phyloP scores from a whole-genome alignment of 2,113 vertebrate species.

The Pavo muticus region DNA sequence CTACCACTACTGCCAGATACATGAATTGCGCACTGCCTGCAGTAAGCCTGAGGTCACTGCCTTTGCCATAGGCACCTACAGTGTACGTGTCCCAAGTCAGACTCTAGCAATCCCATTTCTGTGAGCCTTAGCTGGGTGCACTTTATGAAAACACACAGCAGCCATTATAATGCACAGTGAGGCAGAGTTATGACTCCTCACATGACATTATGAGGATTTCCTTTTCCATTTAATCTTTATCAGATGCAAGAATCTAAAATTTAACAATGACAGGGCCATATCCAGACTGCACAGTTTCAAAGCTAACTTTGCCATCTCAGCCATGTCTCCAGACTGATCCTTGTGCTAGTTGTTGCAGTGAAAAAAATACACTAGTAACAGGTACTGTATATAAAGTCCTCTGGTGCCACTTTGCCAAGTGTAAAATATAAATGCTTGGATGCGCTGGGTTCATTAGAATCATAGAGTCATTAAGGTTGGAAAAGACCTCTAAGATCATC shows the following conservation, averaged over 20 bases:
- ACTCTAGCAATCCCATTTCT: not conserved
- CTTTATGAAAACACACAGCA: not conserved
- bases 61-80: not conserved
- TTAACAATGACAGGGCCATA: not conserved
- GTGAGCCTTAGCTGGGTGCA: not conserved
- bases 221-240: not conserved
- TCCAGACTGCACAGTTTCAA: not conserved
- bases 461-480: too few relatives aligned
- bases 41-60: not conserved
- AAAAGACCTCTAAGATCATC: too few relatives aligned
- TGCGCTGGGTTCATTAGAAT: not conserved
- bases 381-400: not conserved
- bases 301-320: not conserved
- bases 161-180: not conserved
- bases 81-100: not conserved
- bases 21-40: not conserved
- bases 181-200: not conserved
- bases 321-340: not conserved
- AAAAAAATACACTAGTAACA: not conserved
- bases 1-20: not conserved
- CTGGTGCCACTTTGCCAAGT: not conserved
- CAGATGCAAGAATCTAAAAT: not conserved
- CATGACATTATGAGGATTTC: not conserved
- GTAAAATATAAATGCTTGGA: not conserved
- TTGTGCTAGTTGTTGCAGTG: not conserved